Evolutionary conservation across 2,797 vertebrate species (phyloP).

Genomic region (Ctenopoma multispine): DNA sequence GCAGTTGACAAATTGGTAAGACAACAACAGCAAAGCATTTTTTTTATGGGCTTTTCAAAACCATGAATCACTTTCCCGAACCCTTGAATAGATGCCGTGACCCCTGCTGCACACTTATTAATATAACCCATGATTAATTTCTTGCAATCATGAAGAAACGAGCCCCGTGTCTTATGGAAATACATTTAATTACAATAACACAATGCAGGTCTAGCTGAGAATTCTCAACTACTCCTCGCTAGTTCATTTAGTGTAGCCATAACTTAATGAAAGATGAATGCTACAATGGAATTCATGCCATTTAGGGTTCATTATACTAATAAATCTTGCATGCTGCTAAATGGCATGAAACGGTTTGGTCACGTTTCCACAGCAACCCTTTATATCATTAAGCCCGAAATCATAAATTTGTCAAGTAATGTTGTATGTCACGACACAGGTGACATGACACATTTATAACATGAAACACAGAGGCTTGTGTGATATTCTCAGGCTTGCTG

Average conservation of each 20-base stretch:
- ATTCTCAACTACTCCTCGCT: slow-evolving; percentile 50
- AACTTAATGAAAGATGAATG: slow-evolving; percentile 71
- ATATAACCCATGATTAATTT: slow-evolving; percentile 55
- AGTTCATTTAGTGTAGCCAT: slow-evolving; percentile 61
- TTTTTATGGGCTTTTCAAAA: slow-evolving; percentile 7
- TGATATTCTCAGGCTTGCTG: slow-evolving; percentile 12
- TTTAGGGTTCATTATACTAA: slow-evolving; percentile 71
- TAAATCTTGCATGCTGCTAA: slow-evolving; percentile 57
- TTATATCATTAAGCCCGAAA: slow-evolving; percentile 40
- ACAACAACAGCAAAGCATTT: neutral
- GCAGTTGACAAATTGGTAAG: too few relatives aligned
- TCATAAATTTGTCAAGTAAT: slow-evolving; percentile 38
- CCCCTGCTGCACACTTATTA: slow-evolving; percentile 38
- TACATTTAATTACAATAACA: slow-evolving; percentile 68
- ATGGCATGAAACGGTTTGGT: slow-evolving; percentile 54
- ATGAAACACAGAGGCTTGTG: slow-evolving; percentile 7
- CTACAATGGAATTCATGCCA: slow-evolving; percentile 68
- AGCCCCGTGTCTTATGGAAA: slow-evolving; percentile 56
- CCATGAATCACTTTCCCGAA: slow-evolving; percentile 12
- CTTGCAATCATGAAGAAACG: slow-evolving; percentile 42
- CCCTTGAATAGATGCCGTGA: slow-evolving; percentile 23
- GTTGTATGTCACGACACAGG: slow-evolving; percentile 32
- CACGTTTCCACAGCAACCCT: slow-evolving; percentile 49
- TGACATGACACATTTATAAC: slow-evolving; percentile 38
- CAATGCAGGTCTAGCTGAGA: slow-evolving; percentile 44